Conservation (phyloP, 2,888 invertebrate genomes). For the Stratiomys singularior region DNA sequence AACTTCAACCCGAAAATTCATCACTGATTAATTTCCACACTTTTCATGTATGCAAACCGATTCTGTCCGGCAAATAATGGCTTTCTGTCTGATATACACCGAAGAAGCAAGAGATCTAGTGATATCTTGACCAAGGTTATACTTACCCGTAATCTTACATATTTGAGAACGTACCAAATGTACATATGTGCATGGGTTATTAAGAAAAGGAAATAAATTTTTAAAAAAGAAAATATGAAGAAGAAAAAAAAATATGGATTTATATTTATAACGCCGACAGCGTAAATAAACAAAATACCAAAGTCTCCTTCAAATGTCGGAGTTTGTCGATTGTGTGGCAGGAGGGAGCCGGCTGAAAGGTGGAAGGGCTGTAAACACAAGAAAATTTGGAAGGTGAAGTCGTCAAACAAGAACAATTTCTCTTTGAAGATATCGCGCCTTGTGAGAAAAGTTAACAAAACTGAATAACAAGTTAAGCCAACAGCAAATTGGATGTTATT, state of each 20-base stretch:
- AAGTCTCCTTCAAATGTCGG: constrained; percentile 20
- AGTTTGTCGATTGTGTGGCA: neutral
- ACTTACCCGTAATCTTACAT: neutral
- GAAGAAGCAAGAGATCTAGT: neutral
- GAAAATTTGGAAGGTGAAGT: constrained; percentile 31
- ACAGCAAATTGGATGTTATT: constrained; percentile 44
- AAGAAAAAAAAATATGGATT: too few species aligned
- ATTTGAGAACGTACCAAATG: neutral
- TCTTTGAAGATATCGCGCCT: constrained; percentile 50
- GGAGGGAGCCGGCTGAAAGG: neutral
- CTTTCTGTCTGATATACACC: neutral
- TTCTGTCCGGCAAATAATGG: constrained; percentile 29
- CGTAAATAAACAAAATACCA: constrained; percentile 35
- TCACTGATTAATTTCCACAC: constrained; percentile 48
- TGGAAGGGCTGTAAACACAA: neutral
- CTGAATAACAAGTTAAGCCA: constrained; percentile 48
- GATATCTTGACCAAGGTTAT: constrained; percentile 22
- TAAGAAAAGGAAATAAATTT: constrained; percentile 16
- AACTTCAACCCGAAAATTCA: constrained; percentile 48
- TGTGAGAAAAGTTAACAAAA: constrained; percentile 52
- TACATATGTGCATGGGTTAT: constrained; percentile 22
- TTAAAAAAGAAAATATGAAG: neutral
- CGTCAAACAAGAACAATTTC: constrained; percentile 43
- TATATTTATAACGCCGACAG: constrained; percentile 38
- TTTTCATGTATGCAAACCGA: constrained; percentile 32